phyloP scores from a whole-genome alignment of 1,140 invertebrate species.

The Melipona quadrifasciata region DNA sequence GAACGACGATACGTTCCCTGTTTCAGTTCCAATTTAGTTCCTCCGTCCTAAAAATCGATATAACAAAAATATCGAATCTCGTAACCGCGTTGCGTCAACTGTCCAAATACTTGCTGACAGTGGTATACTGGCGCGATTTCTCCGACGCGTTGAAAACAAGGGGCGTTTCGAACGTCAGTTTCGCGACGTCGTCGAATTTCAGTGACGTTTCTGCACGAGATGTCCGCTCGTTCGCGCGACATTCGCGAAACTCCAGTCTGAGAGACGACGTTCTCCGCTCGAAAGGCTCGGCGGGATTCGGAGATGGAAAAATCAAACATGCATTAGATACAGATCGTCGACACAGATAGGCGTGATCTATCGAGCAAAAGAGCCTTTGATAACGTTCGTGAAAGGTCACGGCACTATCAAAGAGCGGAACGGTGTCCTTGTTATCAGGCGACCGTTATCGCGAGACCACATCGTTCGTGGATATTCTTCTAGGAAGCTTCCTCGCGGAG shows the following conservation, averaged over 20 bases:
- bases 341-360: not conserved
- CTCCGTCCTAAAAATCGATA: too few species aligned
- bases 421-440: not conserved
- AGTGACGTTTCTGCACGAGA: too few species aligned
- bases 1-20: too few species aligned
- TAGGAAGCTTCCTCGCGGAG: too few species aligned
- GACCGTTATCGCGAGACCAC: not conserved
- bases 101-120: too few species aligned
- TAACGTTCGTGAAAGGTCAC: not conserved
- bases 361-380: not conserved
- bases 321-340: not conserved
- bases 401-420: too few species aligned
- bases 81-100: too few species aligned
- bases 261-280: not conserved
- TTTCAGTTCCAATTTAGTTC: too few species aligned
- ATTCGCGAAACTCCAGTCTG: not conserved
- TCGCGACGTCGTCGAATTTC: not conserved
- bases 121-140: not conserved
- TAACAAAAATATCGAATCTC: too few species aligned
- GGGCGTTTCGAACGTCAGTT: not conserved
- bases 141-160: not conserved
- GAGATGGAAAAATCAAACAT: not conserved
- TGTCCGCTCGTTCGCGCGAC: too few species aligned
- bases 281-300: not conserved
- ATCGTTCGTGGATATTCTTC: not conserved